These are phyloP conservation scores for Rhagonycha lutea DNA, from an alignment of 2,888 invertebrate genomes.

Conservation along the genomic window DNA sequence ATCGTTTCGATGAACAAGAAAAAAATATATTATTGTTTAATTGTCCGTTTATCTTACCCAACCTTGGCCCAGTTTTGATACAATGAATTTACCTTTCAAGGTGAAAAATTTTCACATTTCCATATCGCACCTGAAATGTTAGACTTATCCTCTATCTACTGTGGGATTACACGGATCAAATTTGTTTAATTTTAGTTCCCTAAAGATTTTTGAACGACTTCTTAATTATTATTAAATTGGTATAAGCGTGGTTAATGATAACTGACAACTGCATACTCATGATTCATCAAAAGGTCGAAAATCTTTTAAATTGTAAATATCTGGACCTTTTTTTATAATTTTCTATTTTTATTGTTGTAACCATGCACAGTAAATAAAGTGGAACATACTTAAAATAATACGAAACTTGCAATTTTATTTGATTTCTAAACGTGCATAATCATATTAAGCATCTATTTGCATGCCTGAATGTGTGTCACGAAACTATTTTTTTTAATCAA, in stretches of 20 bases:
- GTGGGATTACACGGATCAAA: background rate
- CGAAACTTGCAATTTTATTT: background rate
- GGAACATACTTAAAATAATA: background rate
- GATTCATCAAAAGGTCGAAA: background rate
- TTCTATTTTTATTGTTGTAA: background rate
- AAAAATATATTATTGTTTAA: background rate
- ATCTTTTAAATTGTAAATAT: background rate
- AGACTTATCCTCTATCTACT: background rate
- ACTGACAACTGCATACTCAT: background rate
- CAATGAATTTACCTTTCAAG: background rate
- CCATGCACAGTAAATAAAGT: background rate
- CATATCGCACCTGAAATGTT: background rate
- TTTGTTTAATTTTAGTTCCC: background rate
- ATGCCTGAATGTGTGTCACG: background rate
- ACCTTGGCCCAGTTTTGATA: background rate
- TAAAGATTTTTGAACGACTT: background rate
- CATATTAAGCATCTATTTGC: background rate
- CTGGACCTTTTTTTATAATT: background rate
- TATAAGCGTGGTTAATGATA: background rate
- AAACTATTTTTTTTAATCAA: background rate
- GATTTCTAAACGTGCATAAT: background rate
- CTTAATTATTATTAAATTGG: background rate
- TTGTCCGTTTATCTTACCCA: background rate
- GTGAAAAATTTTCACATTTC: background rate
- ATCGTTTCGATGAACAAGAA: background rate